phyloP scores from a whole-genome alignment of 2,113 vertebrate species.

The Paedocypris sp. region DNA sequence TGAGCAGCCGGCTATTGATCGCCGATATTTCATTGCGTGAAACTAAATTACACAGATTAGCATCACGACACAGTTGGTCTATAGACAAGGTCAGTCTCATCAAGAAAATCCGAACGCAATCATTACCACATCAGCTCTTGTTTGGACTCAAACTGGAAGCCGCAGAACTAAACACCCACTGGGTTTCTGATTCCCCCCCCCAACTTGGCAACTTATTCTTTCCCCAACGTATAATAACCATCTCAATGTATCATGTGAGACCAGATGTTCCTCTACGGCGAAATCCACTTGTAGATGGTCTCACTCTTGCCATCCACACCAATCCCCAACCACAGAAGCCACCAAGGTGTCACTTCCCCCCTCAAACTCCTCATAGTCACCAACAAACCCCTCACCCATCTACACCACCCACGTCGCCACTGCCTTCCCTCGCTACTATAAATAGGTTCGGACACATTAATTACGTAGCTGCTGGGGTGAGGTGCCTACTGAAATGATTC shows the following conservation, averaged over 20 bases:
- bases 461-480: slow-evolving; percentile 44
- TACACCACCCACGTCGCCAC: slow-evolving; percentile 14
- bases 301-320: background rate
- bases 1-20: slow-evolving; percentile 11
- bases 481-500: slow-evolving; percentile 43
- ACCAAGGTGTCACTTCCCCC: background rate
- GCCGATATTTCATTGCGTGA: background rate
- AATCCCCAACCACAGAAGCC: background rate
- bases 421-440: slow-evolving; percentile 36
- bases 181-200: too few species aligned
- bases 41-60: slow-evolving; percentile 12
- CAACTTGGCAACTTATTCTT: too few species aligned
- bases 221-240: too few species aligned
- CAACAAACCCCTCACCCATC: slow-evolving; percentile 10
- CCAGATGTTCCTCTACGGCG: too few species aligned
- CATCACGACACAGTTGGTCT: background rate
- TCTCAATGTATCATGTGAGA: too few species aligned
- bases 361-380: background rate
- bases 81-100: background rate
- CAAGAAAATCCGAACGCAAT: background rate
- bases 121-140: background rate
- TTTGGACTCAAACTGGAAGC: too few species aligned
- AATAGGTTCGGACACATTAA: slow-evolving; percentile 52
- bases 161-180: too few species aligned
- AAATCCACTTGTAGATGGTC: too few species aligned